Evolutionary conservation across 2,113 vertebrate species (phyloP).

Genomic region (Xiphophorus couchianus): DNA sequence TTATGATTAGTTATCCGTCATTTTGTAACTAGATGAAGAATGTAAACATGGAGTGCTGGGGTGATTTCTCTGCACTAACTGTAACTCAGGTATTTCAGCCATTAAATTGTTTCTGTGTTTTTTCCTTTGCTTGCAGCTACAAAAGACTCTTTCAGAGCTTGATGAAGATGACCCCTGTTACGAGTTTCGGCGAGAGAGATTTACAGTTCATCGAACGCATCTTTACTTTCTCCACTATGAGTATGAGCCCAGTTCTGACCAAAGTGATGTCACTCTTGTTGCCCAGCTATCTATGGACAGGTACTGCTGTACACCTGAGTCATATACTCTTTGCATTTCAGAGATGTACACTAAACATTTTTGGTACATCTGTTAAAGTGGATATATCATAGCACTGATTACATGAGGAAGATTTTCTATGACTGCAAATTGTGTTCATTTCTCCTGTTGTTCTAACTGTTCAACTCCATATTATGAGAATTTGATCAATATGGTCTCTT

Average conservation of each 20-base stretch:
- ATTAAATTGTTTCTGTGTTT: not conserved
- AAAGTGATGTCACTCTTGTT: constrained; percentile 92
- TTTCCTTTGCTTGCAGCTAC: constrained; percentile 83
- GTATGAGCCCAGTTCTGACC: constrained; percentile 85
- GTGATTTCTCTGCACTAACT: not conserved
- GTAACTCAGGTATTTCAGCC: not conserved
- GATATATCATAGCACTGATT: no score
- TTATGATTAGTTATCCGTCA: no score
- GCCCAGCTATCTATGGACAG: constrained; percentile 99
- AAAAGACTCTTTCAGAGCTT: constrained; percentile 94
- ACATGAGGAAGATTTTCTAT: no score
- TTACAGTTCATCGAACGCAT: constrained; percentile 96
- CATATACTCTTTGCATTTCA: not conserved
- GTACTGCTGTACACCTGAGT: constrained; percentile 60
- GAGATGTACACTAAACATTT: not conserved
- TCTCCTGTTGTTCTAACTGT: no score
- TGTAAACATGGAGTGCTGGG: not conserved
- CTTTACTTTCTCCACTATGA: constrained; percentile 97
- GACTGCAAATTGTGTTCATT: no score
- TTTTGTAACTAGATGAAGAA: no score
- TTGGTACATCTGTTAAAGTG: not conserved
- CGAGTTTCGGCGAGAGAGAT: constrained; percentile 94
- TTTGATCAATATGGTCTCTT: no score
- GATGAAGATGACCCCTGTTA: constrained; percentile 98
- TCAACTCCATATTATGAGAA: no score